phyloP scores from a whole-genome alignment of 2,797 vertebrate genomes.

The Bovichtus diacanthus region DNA sequence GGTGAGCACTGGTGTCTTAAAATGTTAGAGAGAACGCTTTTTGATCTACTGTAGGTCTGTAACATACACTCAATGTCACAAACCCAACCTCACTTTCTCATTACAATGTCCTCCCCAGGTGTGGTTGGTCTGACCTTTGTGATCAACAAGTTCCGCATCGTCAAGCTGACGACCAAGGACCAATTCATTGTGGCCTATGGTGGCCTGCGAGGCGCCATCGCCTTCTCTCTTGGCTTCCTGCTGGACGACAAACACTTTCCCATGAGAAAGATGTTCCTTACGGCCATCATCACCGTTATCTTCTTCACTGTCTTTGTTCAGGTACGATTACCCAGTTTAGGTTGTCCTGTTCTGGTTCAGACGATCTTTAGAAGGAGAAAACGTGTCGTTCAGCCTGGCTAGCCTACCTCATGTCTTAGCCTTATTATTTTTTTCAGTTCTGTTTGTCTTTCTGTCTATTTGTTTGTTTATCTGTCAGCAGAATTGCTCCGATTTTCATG shows the following conservation, averaged over 20 bases:
- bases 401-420: background rate
- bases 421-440: no score
- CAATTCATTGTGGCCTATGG: slow-evolving; percentile 99
- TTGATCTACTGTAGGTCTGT: background rate
- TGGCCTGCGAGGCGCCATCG: slow-evolving; percentile 96
- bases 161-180: slow-evolving; percentile 97
- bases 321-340: slow-evolving; percentile 75
- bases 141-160: slow-evolving; percentile 98
- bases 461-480: no score
- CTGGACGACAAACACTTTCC: slow-evolving; percentile 84
- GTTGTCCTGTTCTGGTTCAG: background rate
- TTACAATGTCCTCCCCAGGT: slow-evolving; percentile 78
- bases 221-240: slow-evolving; percentile 96
- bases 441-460: no score
- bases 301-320: slow-evolving; percentile 99
- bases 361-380: background rate
- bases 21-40: background rate
- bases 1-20: background rate
- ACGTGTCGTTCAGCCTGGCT: background rate
- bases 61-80: background rate
- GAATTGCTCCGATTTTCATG: no score
- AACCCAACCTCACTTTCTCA: background rate
- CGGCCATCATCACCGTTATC: slow-evolving; percentile 97
- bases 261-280: slow-evolving; percentile 94
- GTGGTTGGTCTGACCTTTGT: slow-evolving; percentile 93